Conservation (phyloP, 2,113 vertebrate genomes). For the Illadopsis cleaveri region DNA sequence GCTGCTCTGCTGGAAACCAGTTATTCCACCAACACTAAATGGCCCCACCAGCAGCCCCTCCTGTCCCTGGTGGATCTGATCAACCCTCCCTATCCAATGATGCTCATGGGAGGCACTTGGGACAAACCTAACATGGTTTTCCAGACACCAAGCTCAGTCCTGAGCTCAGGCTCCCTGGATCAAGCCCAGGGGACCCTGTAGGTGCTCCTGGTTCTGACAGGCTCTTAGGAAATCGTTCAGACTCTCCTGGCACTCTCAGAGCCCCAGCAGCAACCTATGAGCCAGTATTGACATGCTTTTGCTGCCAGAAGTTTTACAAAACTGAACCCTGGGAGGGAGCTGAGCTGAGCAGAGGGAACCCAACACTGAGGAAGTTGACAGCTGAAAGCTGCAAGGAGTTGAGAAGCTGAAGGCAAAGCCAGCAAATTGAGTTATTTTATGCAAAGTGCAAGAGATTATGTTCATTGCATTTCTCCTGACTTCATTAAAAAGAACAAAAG, state of each 20-base stretch:
- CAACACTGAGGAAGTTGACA: neutral
- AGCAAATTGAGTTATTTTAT: neutral
- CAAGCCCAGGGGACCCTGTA: neutral
- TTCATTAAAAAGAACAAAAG: slow-evolving; percentile 42
- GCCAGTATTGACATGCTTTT: neutral
- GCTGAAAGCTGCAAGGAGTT: neutral
- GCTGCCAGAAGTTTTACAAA: neutral
- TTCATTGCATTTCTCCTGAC: slow-evolving; percentile 13
- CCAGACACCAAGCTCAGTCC: neutral
- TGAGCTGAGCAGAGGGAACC: neutral
- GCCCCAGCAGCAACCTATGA: neutral
- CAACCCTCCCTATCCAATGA: neutral
- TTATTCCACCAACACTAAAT: too few relatives aligned
- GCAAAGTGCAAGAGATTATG: slow-evolving; percentile 1
- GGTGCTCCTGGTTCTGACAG: neutral
- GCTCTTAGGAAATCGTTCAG: neutral
- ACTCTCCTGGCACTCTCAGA: neutral
- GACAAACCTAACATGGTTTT: neutral
- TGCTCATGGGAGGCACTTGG: neutral
- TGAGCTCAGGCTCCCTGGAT: neutral
- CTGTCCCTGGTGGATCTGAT: neutral
- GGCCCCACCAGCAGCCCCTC: neutral
- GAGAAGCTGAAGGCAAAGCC: slow-evolving; percentile 25
- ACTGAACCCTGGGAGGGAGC: neutral
- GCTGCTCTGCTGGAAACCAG: neutral